phyloP scores from a whole-genome alignment of 2,113 vertebrate species.

The Sakesphorus luctuosus region DNA sequence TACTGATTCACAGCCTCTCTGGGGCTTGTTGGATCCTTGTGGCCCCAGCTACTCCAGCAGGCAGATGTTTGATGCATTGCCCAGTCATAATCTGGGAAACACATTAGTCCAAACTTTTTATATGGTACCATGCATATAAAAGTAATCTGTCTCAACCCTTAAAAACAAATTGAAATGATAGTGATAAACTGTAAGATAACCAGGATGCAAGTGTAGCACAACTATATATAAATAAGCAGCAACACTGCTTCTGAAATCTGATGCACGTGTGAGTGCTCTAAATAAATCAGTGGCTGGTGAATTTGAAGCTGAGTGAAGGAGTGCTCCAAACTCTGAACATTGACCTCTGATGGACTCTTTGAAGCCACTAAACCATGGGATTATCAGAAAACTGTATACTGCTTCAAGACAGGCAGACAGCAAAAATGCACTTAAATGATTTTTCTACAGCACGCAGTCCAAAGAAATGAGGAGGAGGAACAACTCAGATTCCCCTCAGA shows the following conservation, averaged over 20 bases:
- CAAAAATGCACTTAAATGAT: slow-evolving; percentile 27
- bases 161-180: background rate
- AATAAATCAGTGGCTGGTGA: background rate
- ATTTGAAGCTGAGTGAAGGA: background rate
- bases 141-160: background rate
- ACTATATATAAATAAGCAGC: background rate
- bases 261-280: fast-evolving
- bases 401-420: background rate
- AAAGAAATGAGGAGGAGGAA: background rate
- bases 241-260: background rate
- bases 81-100: background rate
- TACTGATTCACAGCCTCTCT: background rate
- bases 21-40: background rate
- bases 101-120: background rate
- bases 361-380: background rate
- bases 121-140: background rate
- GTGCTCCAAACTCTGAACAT: background rate
- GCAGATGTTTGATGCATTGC: background rate
- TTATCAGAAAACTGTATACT: background rate
- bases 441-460: background rate
- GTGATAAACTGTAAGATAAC: background rate
- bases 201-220: background rate
- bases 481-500: background rate
- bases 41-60: background rate
- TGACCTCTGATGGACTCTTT: background rate